Base-by-base conservation (phyloP, 2,113 vertebrate species). In the Phocoena phocoena region DNA sequence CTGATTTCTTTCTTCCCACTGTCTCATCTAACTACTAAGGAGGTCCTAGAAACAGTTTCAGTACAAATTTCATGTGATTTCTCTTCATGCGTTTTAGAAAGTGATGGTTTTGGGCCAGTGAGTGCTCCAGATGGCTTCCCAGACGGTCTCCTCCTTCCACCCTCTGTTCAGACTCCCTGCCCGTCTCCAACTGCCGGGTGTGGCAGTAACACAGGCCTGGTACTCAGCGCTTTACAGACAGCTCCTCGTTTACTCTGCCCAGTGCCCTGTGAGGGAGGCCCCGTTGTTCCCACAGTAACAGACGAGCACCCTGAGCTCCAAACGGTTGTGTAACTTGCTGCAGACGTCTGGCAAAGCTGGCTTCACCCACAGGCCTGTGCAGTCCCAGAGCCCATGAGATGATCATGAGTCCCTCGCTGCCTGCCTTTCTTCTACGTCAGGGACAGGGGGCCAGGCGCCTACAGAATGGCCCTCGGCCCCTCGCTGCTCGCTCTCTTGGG, bases 141-240 rank as follows among this genome's bases (percentile, higher is more conserved):
- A 21, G 28, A 53, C 31, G 41, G 33, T 60, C 18, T 80, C 36
- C 11, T 67, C 84, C 15, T 68, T 89, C 47, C 17, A n/a, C 10
- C 25, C 14, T 63, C 33, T 41, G 41, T 18, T 80, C 47, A 26
- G 26, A 53, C 20, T 10, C 70, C 47, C 67, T 9, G 5, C 50
- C 25, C 0, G 0, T 21, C 88, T 62, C n/a, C 21, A 7, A 85
- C 60, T 50, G 25, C 26, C 1, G 6, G 41, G 11, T 8, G 6
- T 74, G 38, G 21, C 0, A 3, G 33, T 21, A 23, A 62, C 28
- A 2, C 41, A 58, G 71, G 28, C 70, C 65, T 63, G 31, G n/a
- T 47, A 53, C 13, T 63, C 58, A 10, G 63, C 7, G 44, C 65
- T 84, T 31, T 65, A 33, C 36, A 8, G 41, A 23, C 6, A 17